Evolutionary conservation across 2,888 invertebrate genomes (phyloP).

Genomic region (Ophion obscuratus): DNA sequence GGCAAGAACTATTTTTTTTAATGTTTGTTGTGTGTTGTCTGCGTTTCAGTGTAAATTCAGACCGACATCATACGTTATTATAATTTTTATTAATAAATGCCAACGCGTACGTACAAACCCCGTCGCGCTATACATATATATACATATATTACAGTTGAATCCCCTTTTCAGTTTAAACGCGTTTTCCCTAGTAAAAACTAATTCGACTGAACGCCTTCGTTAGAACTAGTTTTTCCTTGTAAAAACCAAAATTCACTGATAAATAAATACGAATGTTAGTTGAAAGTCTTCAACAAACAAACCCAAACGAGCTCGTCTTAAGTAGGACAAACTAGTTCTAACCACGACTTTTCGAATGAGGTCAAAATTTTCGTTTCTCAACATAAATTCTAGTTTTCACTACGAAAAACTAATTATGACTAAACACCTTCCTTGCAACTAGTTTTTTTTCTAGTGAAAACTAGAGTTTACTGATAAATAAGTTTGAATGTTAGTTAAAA

Average conservation of each 20-base stretch:
- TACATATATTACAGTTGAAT: conserved; percentile 70
- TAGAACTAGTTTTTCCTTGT: too few relatives aligned
- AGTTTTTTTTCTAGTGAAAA: neutral
- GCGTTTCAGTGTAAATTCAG: conserved; percentile 12
- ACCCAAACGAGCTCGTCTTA: neutral
- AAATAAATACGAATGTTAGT: too few relatives aligned
- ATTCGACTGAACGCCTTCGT: too few relatives aligned
- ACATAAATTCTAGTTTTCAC: too few relatives aligned
- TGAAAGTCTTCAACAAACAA: too few relatives aligned
- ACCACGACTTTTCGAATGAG: neutral
- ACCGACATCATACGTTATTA: conserved; percentile 54
- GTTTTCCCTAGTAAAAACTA: too few relatives aligned
- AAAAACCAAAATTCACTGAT: too few relatives aligned
- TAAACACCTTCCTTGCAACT: neutral
- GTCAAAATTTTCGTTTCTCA: neutral
- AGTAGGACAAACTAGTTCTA: neutral
- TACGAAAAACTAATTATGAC: neutral
- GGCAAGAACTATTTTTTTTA: conserved; percentile 3
- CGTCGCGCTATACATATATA: conserved; percentile 78
- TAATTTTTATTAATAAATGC: conserved; percentile 61
- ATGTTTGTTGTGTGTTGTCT: too few relatives aligned
- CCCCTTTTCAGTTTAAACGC: too few relatives aligned
- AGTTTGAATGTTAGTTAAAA: neutral
- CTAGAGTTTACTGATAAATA: neutral
- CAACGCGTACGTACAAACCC: conserved; percentile 49